phyloP scores from a whole-genome alignment of 1,140 invertebrate genomes.

The Pinna nobilis region DNA sequence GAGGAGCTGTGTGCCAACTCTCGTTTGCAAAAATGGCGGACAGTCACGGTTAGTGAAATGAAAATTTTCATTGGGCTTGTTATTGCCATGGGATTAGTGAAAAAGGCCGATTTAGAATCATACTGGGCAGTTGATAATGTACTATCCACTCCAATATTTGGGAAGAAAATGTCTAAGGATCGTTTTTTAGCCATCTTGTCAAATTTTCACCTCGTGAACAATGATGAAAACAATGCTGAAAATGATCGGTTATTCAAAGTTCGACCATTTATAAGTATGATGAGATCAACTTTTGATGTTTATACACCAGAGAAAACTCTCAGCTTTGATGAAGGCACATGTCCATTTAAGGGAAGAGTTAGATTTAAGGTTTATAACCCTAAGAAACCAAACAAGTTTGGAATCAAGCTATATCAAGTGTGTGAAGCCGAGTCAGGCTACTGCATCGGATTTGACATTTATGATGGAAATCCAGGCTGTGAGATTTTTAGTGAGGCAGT shows the following conservation, averaged over 20 bases:
- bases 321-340: constrained; percentile 21
- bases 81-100: not conserved
- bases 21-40: too few relatives aligned
- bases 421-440: constrained; percentile 7
- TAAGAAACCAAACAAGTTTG: constrained; percentile 34
- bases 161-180: constrained; percentile 3
- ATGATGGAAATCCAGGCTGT: constrained; percentile 6
- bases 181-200: not conserved
- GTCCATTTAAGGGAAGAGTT: constrained; percentile 39
- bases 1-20: too few relatives aligned
- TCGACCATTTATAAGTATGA: too few relatives aligned
- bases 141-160: not conserved
- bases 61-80: not conserved
- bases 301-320: not conserved
- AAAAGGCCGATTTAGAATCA: not conserved
- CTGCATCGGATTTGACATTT: constrained; percentile 20
- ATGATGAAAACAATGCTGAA: not conserved
- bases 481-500: too few relatives aligned
- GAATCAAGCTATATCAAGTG: constrained; percentile 21
- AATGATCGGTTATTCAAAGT: constrained; percentile 1
- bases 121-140: constrained; percentile 10
- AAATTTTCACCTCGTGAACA: not conserved
- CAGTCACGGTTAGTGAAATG: too few relatives aligned
- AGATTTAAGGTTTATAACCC: constrained; percentile 36
- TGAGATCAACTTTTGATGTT: too few relatives aligned